Conservation (phyloP, 2,888 invertebrate species). For the Xanthia icteritia region DNA sequence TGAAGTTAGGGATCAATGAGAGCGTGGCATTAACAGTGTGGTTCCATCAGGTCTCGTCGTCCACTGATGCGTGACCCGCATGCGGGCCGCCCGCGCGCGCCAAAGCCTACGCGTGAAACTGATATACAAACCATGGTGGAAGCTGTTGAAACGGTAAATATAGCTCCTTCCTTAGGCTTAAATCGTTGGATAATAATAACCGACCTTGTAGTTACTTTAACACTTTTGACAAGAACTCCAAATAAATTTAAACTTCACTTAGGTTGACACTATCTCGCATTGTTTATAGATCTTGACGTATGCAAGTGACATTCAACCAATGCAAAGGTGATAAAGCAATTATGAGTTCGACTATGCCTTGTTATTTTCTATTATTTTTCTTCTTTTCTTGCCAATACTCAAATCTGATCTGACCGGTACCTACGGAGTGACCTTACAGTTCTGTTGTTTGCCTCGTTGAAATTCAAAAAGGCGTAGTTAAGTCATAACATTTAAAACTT, state of each 20-base stretch:
- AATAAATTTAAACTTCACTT: background rate
- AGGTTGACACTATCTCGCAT: background rate
- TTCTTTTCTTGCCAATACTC: background rate
- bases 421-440: background rate
- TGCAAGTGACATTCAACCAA: background rate
- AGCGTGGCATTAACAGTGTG: background rate
- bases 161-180: background rate
- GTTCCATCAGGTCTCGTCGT: slow-evolving; percentile 69
- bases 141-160: slow-evolving; percentile 72
- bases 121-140: slow-evolving; percentile 82
- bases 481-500: background rate
- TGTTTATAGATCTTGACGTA: background rate
- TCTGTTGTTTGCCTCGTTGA: background rate
- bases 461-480: no score
- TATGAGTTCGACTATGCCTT: background rate
- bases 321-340: background rate
- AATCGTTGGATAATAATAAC: background rate
- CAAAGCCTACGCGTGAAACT: slow-evolving; percentile 55
- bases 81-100: slow-evolving; percentile 42
- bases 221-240: no score
- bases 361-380: background rate
- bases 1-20: background rate
- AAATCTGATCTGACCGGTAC: background rate
- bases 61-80: slow-evolving; percentile 80
- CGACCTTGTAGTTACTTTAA: background rate